Conservation (phyloP, 2,113 vertebrate genomes). For the Neodon shergylaensis region DNA sequence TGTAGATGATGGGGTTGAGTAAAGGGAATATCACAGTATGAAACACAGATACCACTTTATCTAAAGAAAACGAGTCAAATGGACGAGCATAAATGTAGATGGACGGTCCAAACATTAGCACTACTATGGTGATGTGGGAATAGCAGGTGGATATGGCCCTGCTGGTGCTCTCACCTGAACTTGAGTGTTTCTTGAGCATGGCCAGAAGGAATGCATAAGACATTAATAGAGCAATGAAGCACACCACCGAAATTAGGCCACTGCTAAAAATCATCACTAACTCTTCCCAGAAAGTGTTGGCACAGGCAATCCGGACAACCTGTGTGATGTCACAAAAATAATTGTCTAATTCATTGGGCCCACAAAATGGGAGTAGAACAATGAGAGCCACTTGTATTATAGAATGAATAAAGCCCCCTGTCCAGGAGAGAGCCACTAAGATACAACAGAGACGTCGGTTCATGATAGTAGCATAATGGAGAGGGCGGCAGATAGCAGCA, state of each 20-base stretch:
- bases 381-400: conserved; percentile 78
- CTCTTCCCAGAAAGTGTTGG: conserved; percentile 74
- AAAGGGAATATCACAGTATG: conserved; percentile 82
- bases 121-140: conserved; percentile 80
- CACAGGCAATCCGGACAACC: conserved; percentile 78
- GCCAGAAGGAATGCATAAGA: conserved; percentile 76
- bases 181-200: conserved; percentile 75
- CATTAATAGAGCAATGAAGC: conserved; percentile 78
- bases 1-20: conserved; percentile 82
- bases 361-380: conserved; percentile 76
- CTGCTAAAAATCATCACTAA: conserved; percentile 82
- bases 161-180: conserved; percentile 66
- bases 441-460: conserved; percentile 73
- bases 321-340: conserved; percentile 83
- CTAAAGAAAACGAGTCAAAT: conserved; percentile 79
- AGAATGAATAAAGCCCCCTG: conserved; percentile 79
- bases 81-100: conserved; percentile 80
- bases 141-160: conserved; percentile 80
- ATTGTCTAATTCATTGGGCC: conserved; percentile 78
- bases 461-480: conserved; percentile 85
- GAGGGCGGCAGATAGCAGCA: conserved; percentile 84
- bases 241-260: conserved; percentile 80
- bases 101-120: conserved; percentile 81
- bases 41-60: conserved; percentile 82
- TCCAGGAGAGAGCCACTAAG: conserved; percentile 81